Conservation (phyloP, 2,888 invertebrate species). For the Chrysotoxum bicinctum region DNA sequence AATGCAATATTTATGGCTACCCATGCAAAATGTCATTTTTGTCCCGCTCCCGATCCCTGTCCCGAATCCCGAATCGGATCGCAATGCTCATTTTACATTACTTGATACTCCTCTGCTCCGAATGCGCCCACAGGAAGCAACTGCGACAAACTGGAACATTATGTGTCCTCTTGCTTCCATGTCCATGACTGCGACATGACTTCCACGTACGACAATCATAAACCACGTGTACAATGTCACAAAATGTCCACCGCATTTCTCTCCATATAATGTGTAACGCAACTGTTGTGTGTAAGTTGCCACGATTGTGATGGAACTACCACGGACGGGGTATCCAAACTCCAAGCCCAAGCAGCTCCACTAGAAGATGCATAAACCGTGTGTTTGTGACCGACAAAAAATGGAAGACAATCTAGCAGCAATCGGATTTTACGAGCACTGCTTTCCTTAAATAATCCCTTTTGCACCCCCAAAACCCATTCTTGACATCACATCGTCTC, state of each 20-base stretch:
- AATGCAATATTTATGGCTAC: slow-evolving; percentile 71
- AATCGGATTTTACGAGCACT: slow-evolving; percentile 69
- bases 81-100: slow-evolving; percentile 28
- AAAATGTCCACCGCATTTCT: slow-evolving; percentile 66
- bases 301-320: not conserved
- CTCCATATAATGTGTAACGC: slow-evolving; percentile 54
- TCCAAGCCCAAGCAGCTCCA: not conserved
- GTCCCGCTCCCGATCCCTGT: slow-evolving; percentile 31
- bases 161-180: slow-evolving; percentile 49
- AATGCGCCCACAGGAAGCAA: slow-evolving; percentile 61
- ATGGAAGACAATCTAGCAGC: slow-evolving; percentile 61
- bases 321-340: not conserved
- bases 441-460: slow-evolving; percentile 31
- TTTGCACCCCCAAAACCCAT: not conserved
- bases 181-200: slow-evolving; percentile 69
- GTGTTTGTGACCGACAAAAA: slow-evolving; percentile 25
- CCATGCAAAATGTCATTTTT: slow-evolving; percentile 72
- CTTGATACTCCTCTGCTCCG: slow-evolving; percentile 3
- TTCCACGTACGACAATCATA: slow-evolving; percentile 70
- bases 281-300: slow-evolving; percentile 55
- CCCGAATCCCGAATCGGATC: not conserved
- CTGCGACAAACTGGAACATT: slow-evolving; percentile 71
- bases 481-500: not conserved
- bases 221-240: slow-evolving; percentile 72
- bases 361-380: slow-evolving; percentile 31